These are phyloP conservation scores for Bagarius yarrelli DNA, from an alignment of 2,113 vertebrate genomes.

Conservation along the genomic window DNA sequence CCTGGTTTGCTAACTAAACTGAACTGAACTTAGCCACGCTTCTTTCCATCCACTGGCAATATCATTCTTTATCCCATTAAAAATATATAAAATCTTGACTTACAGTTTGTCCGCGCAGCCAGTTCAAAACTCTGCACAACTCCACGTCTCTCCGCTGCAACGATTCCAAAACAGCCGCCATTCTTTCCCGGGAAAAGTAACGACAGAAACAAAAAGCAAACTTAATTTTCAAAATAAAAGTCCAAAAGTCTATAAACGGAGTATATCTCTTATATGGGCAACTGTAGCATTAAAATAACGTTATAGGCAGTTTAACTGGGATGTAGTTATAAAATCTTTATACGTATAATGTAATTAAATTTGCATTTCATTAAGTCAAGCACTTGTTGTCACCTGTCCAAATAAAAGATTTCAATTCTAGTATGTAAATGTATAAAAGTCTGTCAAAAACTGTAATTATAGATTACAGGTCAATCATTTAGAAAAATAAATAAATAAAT, in stretches of 20 bases:
- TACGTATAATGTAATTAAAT: no score
- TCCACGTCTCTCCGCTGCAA: conserved; percentile 78
- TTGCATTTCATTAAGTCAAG: no score
- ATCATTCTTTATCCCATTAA: not conserved
- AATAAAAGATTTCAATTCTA: no score
- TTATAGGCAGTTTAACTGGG: no score
- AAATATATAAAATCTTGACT: rapidly evolving
- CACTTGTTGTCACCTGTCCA: no score
- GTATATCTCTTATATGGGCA: no score
- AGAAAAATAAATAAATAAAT: no score
- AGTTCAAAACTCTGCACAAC: conserved; percentile 69
- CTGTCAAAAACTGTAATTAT: no score
- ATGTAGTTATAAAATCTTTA: no score
- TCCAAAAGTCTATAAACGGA: not conserved
- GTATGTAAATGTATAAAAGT: no score
- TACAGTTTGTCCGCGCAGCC: conserved; percentile 66
- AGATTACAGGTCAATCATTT: no score
- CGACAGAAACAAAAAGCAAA: not conserved
- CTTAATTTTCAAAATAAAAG: conserved; percentile 49
- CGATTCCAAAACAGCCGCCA: conserved; percentile 94
- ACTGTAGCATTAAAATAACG: no score
- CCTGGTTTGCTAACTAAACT: not conserved
- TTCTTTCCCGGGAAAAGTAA: conserved; percentile 59
- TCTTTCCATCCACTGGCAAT: conserved; percentile 56
- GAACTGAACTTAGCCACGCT: not conserved